Evolutionary conservation across 2,113 vertebrate species (phyloP), one percentile per base, ranked within the genome.

Genomic region (Bucco capensis): DNA sequence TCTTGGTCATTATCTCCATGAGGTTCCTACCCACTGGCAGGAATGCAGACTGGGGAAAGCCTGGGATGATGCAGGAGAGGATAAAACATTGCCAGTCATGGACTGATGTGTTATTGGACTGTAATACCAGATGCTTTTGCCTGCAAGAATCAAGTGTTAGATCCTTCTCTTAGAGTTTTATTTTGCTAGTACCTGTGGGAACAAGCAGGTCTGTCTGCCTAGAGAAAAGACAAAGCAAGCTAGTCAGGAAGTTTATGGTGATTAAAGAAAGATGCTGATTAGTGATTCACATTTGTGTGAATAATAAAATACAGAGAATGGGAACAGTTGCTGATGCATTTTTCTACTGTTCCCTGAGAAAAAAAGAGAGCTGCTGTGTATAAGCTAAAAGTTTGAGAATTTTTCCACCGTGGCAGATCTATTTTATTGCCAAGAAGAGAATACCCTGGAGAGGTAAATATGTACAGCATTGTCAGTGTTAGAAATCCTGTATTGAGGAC

Each of bases 1-100:
- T 93, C 90, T 90, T 89, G 86, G 79, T 93, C 91, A 81, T 56
- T 93, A 89, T 93, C 96, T 95, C 95, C 92, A 2, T 65, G 86
- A 95, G 37, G 57, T 62, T 90, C 58, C 64, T 80, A 49, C 37
- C 30, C 30, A 2, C 40, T 61, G 46, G 24, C 2, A 1, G 38
- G 53, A 57, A 60, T 78, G 61, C 35, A 56, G 82, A 60, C 83
- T 49, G 78, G 58, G n/a, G 42, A 77, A 27, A 37, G 40, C 3
- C 1, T 85, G 71, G 74, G 40, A 83, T 67, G 70, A 50, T 77
- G 57, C 33, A 87, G 60, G 51, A 90, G 57, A 86, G 92, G 80
- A 86, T 93, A 91, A 21, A 74, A 61, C 40, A 8, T 84, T 90
- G 71, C 70, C 89, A 87, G 67, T 73, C 0, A 0, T 61, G 83